Base-by-base conservation (phyloP, 2,113 vertebrate genomes). In the Lagopus muta region DNA sequence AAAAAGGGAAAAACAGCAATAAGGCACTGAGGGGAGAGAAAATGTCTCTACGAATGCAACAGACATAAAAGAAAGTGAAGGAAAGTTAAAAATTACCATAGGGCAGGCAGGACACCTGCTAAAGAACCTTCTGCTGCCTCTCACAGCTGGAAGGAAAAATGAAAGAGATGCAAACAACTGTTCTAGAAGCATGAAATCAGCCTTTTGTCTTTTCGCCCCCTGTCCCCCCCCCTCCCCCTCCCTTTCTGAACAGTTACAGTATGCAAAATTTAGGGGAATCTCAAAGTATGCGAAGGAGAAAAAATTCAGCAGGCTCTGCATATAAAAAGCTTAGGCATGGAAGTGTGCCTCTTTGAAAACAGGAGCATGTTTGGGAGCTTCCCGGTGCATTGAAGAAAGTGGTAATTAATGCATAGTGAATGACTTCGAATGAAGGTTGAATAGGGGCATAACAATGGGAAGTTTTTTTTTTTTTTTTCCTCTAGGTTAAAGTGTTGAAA, bases 391-490 rank as follows among this genome's bases (percentile, higher is more conserved):
- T 95, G 97, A 97, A 97, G 97, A 97, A 97, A 97, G 97, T 97
- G 97, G 97, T 98, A 98, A 98, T 98, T 98, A 98, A 98, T 98
- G 98, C 98, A 97, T 86, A 98, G 97, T 97, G 98, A 98, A 96
- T 97, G 97, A 98, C 97, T 98, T 97, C 97, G 96, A 98, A 98
- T 97, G 97, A 97, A 97, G 96, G 96, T 93, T 97, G 98, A 98
- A 98, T 98, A 96, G 97, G 92, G 89, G 76, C 86, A 91, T 97
- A 96, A 98, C 97, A 98, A 98, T 97, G 93, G 97, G 87, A 96
- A 97, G 95, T 78, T 72, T 90, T 52, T 73, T 82, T 87, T 95
- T 94, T 87, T 95, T 94, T 94, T 92, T 94, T 94, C 92, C 96
- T 97, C 97, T 92, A 98, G 95, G 95, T 96, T 97, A 96, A 98